Evolutionary conservation across 2,797 vertebrate genomes (phyloP), one percentile per base, ranked within the genome.

Genomic region (Benthosema pterotum): DNA sequence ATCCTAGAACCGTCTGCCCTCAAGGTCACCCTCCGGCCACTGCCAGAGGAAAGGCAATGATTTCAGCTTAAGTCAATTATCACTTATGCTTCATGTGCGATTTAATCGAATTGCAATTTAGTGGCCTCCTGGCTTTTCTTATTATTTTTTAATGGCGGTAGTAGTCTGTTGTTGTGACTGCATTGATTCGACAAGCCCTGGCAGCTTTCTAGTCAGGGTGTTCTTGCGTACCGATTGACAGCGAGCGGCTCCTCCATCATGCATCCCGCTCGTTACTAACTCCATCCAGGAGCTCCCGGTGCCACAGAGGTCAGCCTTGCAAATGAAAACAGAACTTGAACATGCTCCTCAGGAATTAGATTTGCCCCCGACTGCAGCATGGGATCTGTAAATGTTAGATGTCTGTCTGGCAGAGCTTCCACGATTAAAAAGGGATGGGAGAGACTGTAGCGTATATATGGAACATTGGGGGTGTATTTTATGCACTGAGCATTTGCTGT

Each of bases 61-160:
- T 76, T 75, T 69, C 57, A 58, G 43, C 55, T 38, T 59, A 64
- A 80, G 57, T 60, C 52, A 67, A 56, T 75, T 71, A 72, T 75
- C 52, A 63, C 64, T 77, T 54, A 63, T 65, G n/a, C 22, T 71
- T 75, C 43, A 61, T 66, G 51, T 48, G 16, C 18, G 25, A 45
- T 49, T 61, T 42, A 12, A 4, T 65, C 19, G 75, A 78, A 86
- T 82, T 78, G 50, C 75, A 65, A n/a, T 84, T 75, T 69, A 8
- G 15, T 61, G 61, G 54, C 55, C 43, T 46, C 7, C 42, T 48
- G 53, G 66, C 42, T 54, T 14, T 52, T 74, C 51, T 48, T 56
- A 13, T 52, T 19, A 4, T 38, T 38, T 63, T 63, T 57, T 52
- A 72, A 65, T 64, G 57, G 16, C 18, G 3, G 57, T n/a, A 64